phyloP scores from a whole-genome alignment of 2,113 vertebrate species.

The Leucoraja erinaceus region DNA sequence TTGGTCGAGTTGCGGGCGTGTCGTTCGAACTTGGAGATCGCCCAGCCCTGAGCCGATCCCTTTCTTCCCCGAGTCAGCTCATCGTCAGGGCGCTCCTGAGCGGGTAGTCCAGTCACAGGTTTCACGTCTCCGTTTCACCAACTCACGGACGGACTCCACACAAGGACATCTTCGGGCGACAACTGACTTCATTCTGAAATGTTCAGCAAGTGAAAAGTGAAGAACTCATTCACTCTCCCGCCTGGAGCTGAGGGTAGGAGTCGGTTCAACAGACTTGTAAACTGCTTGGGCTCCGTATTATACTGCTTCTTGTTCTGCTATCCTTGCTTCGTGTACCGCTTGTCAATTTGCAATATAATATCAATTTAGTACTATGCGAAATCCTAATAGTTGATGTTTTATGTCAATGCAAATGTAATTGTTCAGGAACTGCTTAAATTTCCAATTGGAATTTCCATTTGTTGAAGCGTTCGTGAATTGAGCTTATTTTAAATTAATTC shows the following conservation, averaged over 20 bases:
- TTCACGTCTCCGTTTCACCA: not conserved
- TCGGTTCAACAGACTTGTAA: too few relatives aligned
- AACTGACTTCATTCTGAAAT: not conserved
- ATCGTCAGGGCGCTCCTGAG: not conserved
- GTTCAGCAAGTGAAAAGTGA: not conserved
- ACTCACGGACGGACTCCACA: not conserved
- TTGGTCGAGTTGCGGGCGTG: slow-evolving; percentile 27
- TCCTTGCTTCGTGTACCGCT: not conserved
- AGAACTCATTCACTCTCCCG: not conserved
- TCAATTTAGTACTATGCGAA: not conserved
- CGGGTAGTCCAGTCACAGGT: slow-evolving; percentile 4
- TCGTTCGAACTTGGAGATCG: not conserved
- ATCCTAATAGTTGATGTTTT: not conserved
- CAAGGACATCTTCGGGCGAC: not conserved
- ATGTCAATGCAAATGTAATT: not conserved
- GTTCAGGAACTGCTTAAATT: not conserved
- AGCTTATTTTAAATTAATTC: not conserved
- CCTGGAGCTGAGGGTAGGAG: not conserved
- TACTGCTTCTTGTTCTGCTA: not conserved
- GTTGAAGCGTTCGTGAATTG: not conserved
- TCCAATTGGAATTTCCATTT: not conserved
- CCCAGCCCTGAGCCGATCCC: not conserved
- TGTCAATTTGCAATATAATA: not conserved
- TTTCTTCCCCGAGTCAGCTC: slow-evolving; percentile 2
- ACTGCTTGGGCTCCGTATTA: not conserved